Evolutionary conservation across 1,140 invertebrate species (phyloP).

Genomic region (Plutomurus gul): DNA sequence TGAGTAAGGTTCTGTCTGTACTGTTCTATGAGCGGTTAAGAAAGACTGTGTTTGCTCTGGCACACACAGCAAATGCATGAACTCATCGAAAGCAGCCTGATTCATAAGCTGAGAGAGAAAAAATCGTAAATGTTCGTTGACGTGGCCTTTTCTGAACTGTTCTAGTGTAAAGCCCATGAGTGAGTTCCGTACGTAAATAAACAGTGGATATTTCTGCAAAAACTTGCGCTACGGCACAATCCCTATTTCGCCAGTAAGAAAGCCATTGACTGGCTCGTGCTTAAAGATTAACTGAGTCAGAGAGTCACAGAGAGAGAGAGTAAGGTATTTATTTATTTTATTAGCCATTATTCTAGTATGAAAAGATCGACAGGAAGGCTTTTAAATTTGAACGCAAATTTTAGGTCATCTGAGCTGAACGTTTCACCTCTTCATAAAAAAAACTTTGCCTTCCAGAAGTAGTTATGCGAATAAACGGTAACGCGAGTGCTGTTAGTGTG

Average conservation of each 20-base stretch:
- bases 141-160: not conserved
- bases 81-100: too few relatives aligned
- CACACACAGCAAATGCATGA: too few relatives aligned
- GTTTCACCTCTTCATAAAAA: not conserved
- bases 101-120: not conserved
- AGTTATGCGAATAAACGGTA: constrained; percentile 7
- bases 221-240: too few relatives aligned
- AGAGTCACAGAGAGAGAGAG: not conserved
- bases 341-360: constrained; percentile 1
- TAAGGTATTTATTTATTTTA: constrained; percentile 18
- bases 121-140: constrained; percentile 7
- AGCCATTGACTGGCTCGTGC: not conserved
- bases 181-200: not conserved
- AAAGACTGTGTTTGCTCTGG: too few relatives aligned
- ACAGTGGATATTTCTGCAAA: not conserved
- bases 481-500: not conserved
- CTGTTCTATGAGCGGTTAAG: too few relatives aligned
- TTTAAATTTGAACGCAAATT: not conserved
- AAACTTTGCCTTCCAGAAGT: not conserved
- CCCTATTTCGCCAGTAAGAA: not conserved
- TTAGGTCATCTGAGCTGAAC: not conserved
- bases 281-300: not conserved
- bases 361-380: constrained; percentile 3
- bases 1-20: too few relatives aligned
- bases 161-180: not conserved